Evolutionary conservation across 2,113 vertebrate genomes (phyloP).

Genomic region (Thinocorus orbignyianus): DNA sequence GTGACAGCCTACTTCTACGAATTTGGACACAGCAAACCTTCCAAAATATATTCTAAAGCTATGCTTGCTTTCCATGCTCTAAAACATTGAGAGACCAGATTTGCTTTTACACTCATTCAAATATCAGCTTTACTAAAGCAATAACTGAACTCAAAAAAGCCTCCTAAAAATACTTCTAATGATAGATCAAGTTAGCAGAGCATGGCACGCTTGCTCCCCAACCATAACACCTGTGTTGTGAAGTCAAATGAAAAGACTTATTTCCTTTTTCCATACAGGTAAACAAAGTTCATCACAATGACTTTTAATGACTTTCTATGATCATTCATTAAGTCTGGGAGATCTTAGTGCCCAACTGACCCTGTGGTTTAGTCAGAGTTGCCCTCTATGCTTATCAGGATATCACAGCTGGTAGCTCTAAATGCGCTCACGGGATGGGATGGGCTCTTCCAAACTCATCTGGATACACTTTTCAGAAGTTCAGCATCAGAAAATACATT

Average conservation of each 20-base stretch:
- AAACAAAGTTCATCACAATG: not conserved
- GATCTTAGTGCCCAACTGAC: not conserved
- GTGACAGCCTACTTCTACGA: not conserved
- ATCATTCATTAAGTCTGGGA: not conserved
- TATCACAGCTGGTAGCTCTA: not conserved
- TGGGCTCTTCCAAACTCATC: not conserved
- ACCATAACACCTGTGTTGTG: not conserved
- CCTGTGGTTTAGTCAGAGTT: not conserved
- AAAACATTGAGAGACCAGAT: not conserved
- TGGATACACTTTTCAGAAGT: conserved; percentile 33
- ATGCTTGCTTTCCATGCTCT: not conserved
- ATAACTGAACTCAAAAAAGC: not conserved
- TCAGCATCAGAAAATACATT: conserved; percentile 38
- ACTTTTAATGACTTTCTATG: not conserved
- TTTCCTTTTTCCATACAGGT: not conserved
- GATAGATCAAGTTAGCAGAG: not conserved
- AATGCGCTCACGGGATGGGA: not conserved
- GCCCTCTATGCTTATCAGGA: not conserved
- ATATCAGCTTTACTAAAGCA: not conserved
- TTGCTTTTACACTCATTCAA: not conserved
- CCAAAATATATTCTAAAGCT: not conserved
- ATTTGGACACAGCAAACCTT: not conserved
- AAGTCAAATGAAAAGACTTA: not conserved
- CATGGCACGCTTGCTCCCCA: not conserved
- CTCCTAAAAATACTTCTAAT: not conserved